Evolutionary conservation across 2,888 invertebrate genomes (phyloP).

Genomic region (Neocrepidodera transversa): DNA sequence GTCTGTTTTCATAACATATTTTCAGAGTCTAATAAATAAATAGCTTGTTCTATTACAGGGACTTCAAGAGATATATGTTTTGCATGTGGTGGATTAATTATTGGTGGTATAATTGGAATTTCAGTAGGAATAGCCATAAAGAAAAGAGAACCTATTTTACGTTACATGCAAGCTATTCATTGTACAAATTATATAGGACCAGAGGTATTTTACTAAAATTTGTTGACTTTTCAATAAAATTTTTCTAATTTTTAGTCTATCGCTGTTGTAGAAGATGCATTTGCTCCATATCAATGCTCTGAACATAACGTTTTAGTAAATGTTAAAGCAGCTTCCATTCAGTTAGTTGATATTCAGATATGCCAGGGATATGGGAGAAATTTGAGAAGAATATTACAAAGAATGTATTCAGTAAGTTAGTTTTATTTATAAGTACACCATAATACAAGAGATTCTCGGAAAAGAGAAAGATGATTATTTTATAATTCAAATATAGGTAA

Average conservation of each 20-base stretch:
- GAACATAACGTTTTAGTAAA: slow-evolving; percentile 67
- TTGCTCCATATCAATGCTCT: slow-evolving; percentile 62
- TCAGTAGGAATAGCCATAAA: slow-evolving; percentile 56
- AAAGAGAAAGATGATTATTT: too few relatives aligned
- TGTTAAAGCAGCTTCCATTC: slow-evolving; percentile 69
- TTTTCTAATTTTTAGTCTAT: slow-evolving; percentile 60
- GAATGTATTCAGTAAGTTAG: slow-evolving; percentile 38
- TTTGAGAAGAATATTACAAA: slow-evolving; percentile 51
- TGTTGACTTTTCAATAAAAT: background rate
- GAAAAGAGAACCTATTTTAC: slow-evolving; percentile 50
- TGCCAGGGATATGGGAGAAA: slow-evolving; percentile 64
- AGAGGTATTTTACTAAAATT: slow-evolving; percentile 56
- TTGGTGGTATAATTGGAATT: slow-evolving; percentile 60
- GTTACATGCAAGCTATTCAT: slow-evolving; percentile 62
- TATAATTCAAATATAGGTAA: too few relatives aligned
- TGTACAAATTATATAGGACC: slow-evolving; percentile 61
- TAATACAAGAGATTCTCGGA: too few relatives aligned
- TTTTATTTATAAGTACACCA: too few relatives aligned
- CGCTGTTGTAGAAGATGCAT: slow-evolving; percentile 63
- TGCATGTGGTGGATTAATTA: slow-evolving; percentile 58
- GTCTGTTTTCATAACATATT: background rate
- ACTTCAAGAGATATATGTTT: slow-evolving; percentile 59
- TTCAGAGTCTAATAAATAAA: too few relatives aligned
- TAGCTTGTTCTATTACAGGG: slow-evolving; percentile 49
- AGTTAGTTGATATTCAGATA: slow-evolving; percentile 67